Evolutionary conservation across 2,888 invertebrate species (phyloP).

Genomic region (Cremastinae sp.): DNA sequence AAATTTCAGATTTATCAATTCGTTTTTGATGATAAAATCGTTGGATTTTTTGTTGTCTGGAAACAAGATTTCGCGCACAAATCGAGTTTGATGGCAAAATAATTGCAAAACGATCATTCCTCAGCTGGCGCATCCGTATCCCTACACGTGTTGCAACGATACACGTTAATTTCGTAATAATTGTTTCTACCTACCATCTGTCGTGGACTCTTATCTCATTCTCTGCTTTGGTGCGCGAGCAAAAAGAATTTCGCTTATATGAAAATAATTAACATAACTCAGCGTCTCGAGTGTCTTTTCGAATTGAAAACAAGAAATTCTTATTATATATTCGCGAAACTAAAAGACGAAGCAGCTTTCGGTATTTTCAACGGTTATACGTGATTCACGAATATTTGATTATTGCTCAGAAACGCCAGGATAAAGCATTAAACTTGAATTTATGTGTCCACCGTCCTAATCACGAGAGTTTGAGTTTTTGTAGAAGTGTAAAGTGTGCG

Average conservation of each 20-base stretch:
- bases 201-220: not conserved
- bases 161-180: constrained; percentile 48
- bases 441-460: too few relatives aligned
- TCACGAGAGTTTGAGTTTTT: too few relatives aligned
- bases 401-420: too few relatives aligned
- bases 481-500: too few relatives aligned
- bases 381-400: too few relatives aligned
- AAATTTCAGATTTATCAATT: too few relatives aligned
- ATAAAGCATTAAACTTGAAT: too few relatives aligned
- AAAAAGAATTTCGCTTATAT: constrained; percentile 25
- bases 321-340: too few relatives aligned
- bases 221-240: not conserved
- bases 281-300: constrained; percentile 34
- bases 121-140: constrained; percentile 8
- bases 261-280: constrained; percentile 54
- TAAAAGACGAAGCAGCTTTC: too few relatives aligned
- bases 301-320: constrained; percentile 19
- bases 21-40: too few relatives aligned
- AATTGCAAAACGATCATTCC: constrained; percentile 1
- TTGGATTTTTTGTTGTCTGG: too few relatives aligned
- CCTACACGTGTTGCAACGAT: constrained; percentile 12
- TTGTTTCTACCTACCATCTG: constrained; percentile 50
- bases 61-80: not conserved
- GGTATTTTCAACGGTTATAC: too few relatives aligned
- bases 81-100: constrained; percentile 22